Evolutionary conservation across 2,113 vertebrate species (phyloP).

Genomic region (Eptesicus fuscus): DNA sequence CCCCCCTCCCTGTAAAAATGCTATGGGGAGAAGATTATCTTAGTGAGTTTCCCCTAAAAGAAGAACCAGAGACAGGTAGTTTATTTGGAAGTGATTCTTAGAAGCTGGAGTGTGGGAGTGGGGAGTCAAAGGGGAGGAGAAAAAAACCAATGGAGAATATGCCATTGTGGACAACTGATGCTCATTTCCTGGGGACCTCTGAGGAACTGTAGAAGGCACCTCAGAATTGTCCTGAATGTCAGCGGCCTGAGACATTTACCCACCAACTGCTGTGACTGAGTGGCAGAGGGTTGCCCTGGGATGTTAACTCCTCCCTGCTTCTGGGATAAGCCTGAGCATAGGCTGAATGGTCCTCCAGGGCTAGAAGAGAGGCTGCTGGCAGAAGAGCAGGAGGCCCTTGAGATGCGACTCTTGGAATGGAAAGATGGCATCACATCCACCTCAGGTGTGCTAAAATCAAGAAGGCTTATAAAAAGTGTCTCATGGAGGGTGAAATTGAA

Average conservation of each 20-base stretch:
- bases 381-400: not conserved
- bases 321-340: not conserved
- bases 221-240: not conserved
- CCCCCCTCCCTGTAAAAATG: not conserved
- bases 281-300: not conserved
- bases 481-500: not conserved
- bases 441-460: not conserved
- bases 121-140: not conserved
- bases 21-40: not conserved
- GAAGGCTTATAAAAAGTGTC: not conserved
- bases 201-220: not conserved
- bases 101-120: not conserved
- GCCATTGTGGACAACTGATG: accelerated
- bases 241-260: not conserved
- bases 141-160: not conserved
- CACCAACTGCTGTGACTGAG: not conserved
- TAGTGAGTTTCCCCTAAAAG: not conserved
- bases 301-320: not conserved
- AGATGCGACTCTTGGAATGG: not conserved
- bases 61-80: not conserved
- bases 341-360: not conserved
- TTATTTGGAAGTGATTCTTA: not conserved
- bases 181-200: not conserved
- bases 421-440: not conserved
- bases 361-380: not conserved